phyloP scores from a whole-genome alignment of 1,140 invertebrate genomes.

The Lordiphosa clarofinis region DNA sequence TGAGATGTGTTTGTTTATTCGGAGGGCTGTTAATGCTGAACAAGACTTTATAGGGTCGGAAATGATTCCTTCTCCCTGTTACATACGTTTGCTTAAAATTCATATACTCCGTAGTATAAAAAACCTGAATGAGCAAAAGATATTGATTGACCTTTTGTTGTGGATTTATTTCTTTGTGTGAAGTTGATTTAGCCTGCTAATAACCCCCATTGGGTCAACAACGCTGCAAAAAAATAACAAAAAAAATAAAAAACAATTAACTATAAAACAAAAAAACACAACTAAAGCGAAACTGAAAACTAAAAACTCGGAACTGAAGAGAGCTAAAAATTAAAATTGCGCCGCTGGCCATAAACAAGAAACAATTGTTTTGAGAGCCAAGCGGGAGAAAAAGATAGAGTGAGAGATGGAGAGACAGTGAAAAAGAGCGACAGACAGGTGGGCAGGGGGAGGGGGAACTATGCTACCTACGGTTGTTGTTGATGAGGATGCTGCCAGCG shows the following conservation, averaged over 20 bases:
- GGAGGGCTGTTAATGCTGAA: no score
- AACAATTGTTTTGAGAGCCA: slow-evolving; percentile 57
- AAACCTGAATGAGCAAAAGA: no score
- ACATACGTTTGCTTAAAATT: no score
- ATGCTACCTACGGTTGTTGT: slow-evolving; percentile 46
- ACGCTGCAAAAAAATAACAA: neutral
- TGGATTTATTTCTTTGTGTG: neutral
- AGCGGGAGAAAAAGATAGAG: slow-evolving; percentile 7
- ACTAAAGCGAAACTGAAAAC: slow-evolving; percentile 31
- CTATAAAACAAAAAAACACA: neutral
- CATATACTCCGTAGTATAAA: no score
- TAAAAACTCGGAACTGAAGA: slow-evolving; percentile 22
- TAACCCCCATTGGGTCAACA: slow-evolving; percentile 21
- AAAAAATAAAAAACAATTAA: slow-evolving; percentile 3
- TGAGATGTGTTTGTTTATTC: no score
- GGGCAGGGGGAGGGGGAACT: slow-evolving; percentile 17
- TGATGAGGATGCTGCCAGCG: slow-evolving; percentile 39
- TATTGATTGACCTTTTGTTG: no score
- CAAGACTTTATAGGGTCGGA: no score
- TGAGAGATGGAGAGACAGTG: neutral
- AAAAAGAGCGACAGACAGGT: neutral
- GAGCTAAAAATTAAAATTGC: slow-evolving; percentile 64
- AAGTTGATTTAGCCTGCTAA: slow-evolving; percentile 14
- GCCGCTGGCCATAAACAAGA: slow-evolving; percentile 58
- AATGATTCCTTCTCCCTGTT: no score